phyloP scores from a whole-genome alignment of 1,140 invertebrate genomes.

The Drosophila obscura region DNA sequence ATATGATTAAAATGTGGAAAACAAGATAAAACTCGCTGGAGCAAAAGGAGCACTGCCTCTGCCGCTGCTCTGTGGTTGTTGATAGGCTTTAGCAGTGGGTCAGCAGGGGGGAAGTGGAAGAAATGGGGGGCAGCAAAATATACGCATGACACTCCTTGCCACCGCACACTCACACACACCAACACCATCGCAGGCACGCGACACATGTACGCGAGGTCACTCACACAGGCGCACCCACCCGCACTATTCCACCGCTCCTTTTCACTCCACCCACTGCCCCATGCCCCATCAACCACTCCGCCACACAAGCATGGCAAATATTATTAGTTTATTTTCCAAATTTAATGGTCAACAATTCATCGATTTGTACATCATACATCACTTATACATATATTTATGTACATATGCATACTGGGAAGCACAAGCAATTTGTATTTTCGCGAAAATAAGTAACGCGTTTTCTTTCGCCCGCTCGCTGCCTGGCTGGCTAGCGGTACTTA shows the following conservation, averaged over 20 bases:
- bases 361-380: conserved; percentile 45
- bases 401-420: conserved; percentile 23
- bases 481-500: conserved; percentile 22
- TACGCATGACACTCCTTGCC: conserved; percentile 81
- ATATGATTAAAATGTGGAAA: conserved; percentile 80
- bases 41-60: conserved; percentile 63
- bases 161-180: conserved; percentile 51
- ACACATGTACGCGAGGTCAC: conserved; percentile 76
- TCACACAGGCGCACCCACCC: conserved; percentile 59
- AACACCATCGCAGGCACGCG: conserved; percentile 57
- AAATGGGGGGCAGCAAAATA: conserved; percentile 56
- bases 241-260: conserved; percentile 19
- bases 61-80: conserved; percentile 47
- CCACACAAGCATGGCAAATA: conserved; percentile 43
- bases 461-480: conserved; percentile 24
- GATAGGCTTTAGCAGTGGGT: conserved; percentile 35
- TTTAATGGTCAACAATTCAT: conserved; percentile 54
- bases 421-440: conserved; percentile 51
- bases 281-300: conserved; percentile 6
- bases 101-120: conserved; percentile 1
- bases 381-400: conserved; percentile 11
- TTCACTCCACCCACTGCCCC: conserved; percentile 11
- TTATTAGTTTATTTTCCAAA: conserved; percentile 76
- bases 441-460: conserved; percentile 64
- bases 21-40: conserved; percentile 79